Base-by-base conservation (phyloP, 2,888 invertebrate species). In the Catocala sponsa region DNA sequence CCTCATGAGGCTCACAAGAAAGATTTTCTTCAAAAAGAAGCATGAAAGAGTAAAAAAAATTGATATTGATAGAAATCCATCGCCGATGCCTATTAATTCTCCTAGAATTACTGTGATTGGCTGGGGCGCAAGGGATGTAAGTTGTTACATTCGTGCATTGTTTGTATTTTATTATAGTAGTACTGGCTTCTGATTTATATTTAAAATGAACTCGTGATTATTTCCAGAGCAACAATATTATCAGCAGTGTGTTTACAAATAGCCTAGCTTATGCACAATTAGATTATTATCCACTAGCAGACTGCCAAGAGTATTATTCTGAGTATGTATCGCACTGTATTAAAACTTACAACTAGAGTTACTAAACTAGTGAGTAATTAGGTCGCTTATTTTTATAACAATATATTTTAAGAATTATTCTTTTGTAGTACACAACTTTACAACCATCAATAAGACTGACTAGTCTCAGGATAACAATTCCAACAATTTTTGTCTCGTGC, bases 81-180 rank as follows among this genome's bases (percentile, higher is more conserved):
- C 65, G 10, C 55, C 60, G 10, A 32, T 91, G 42, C 74, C 91
- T 0, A 9, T 64, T 6, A 85, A 74, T 5, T 88, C 86, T 0
- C 74, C 78, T 7, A 86, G 87, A 0, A 79, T 92, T 12, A 87
- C 86, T 4, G 79, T 92, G 4, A 63, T 91, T 10, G 92, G 92
- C 6, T 92, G 92, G 92, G 92, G 92, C 0, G 88, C 91, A 4
- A 88, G 65, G 64, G 74, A 76, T 25, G 92, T 92, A 76, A 84
- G 86, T 75, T n/a, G n/a, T 55, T 12, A 6, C 32, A 25, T 15
- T 47, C 38, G 9, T 0, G 5, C 11, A 42, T n/a, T 0, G 10
- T 12, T 25, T 13, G 42, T 11, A 11, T 54, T 10, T n/a, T 46
- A 46, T 44, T 44, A 13, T 5, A 6, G 1, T 12, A 44, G 12